Evolutionary conservation across 2,797 vertebrate genomes (phyloP).

Genomic region (Muraenolepis orangiensis): DNA sequence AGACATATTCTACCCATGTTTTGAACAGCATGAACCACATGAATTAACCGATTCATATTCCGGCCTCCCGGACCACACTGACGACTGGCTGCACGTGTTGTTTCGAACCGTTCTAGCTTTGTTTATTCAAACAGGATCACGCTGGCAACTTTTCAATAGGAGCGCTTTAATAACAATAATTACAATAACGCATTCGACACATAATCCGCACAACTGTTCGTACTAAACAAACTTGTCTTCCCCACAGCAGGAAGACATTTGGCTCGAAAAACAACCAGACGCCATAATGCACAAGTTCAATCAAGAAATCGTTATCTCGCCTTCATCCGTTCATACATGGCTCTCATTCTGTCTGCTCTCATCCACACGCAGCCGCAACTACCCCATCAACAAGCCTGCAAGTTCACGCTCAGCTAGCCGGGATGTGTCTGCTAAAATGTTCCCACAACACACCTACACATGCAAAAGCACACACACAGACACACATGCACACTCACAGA

Average conservation of each 20-base stretch:
- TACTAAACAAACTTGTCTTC: background rate
- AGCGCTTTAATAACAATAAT: background rate
- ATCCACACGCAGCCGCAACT: background rate
- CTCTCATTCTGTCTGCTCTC: background rate
- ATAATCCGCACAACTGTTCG: background rate
- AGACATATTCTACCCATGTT: background rate
- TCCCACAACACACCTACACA: constrained; percentile 3
- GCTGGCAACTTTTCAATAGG: background rate
- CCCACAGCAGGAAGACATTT: background rate
- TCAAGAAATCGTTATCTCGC: background rate
- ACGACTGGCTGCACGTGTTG: background rate
- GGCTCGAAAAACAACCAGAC: background rate
- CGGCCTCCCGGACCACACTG: background rate
- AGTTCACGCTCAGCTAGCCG: background rate
- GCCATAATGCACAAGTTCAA: background rate
- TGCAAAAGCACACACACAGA: background rate
- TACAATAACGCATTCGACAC: background rate
- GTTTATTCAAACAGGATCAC: background rate
- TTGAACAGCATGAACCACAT: background rate
- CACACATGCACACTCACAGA: background rate
- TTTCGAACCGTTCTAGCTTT: background rate
- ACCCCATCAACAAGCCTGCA: background rate
- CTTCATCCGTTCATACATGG: background rate
- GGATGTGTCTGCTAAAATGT: background rate
- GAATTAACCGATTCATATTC: background rate